Percentiles rank a stretch among this genome's conserved stretches.
Conservation (phyloP, 2,888 invertebrate genomes). For the Lamellibrachia columna region DNA sequence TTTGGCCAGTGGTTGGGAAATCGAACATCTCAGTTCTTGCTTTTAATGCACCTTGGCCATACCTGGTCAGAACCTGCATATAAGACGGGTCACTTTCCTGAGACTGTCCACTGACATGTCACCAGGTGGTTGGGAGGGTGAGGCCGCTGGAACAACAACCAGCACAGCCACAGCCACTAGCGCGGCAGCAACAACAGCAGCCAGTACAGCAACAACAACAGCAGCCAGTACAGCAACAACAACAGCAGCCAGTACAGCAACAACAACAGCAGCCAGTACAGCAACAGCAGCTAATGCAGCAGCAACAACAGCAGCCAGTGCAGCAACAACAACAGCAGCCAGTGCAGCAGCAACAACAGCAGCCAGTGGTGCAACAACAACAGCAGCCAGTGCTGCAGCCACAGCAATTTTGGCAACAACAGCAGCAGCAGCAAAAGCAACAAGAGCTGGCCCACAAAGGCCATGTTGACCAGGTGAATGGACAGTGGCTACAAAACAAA, state of each 20-base stretch:
- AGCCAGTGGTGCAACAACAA: neutral
- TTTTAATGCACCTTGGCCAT: no score
- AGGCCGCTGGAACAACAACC: neutral
- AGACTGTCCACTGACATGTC: neutral
- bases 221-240: neutral
- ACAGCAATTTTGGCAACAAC: neutral
- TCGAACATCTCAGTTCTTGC: no score
- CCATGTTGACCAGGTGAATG: neutral
- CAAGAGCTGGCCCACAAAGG: neutral
- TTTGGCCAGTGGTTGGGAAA: no score
- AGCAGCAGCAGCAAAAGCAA: neutral
- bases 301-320: conserved; percentile 21
- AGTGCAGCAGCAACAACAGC: neutral
- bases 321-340: neutral
- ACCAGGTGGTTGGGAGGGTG: neutral
- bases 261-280: neutral
- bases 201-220: neutral
- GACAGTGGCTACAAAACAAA: neutral
- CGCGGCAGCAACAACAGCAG: neutral
- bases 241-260: neutral
- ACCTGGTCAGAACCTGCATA: no score
- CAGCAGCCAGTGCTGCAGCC: neutral
- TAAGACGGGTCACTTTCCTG: no score
- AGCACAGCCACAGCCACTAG: neutral
- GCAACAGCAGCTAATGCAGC: conserved; percentile 19